phyloP scores from a whole-genome alignment of 2,113 vertebrate species.

The Poecilia latipinna region DNA sequence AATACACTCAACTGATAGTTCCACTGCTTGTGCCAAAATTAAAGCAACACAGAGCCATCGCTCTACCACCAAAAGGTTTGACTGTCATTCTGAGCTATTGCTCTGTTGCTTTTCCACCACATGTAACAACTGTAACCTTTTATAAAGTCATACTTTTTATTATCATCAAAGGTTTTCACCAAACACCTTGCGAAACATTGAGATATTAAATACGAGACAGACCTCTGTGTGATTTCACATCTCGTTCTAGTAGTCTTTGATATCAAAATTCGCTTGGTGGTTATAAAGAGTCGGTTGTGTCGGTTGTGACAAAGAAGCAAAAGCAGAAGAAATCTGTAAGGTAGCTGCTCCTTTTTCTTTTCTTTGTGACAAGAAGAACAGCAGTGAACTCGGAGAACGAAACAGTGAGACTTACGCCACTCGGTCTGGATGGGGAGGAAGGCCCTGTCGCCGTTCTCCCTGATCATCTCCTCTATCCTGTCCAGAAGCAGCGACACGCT shows the following conservation, averaged over 20 bases:
- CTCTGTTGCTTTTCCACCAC: not conserved
- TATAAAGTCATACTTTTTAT: no score
- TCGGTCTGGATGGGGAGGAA: slow-evolving; percentile 79
- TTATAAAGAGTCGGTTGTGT: no score
- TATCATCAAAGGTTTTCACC: not conserved
- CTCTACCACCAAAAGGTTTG: not conserved
- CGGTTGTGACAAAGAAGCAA: no score
- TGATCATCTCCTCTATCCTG: slow-evolving; percentile 82
- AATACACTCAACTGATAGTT: no score
- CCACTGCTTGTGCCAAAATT: no score
- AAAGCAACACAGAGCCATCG: not conserved
- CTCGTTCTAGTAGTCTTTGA: not conserved
- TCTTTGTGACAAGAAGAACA: no score
- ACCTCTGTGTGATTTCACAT: not conserved
- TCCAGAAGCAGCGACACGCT: slow-evolving; percentile 76
- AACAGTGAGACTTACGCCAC: slow-evolving; percentile 66
- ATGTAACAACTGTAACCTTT: not conserved
- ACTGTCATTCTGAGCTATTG: not conserved
- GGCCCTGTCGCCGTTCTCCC: slow-evolving; percentile 77
- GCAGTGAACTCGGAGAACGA: not conserved
- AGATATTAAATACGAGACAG: not conserved
- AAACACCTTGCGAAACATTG: not conserved
- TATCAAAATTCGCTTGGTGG: no score
- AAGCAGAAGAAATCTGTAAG: no score
- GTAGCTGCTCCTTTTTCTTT: no score